Evolutionary conservation across 2,113 vertebrate species (phyloP).

Genomic region (Crotalus tigris): DNA sequence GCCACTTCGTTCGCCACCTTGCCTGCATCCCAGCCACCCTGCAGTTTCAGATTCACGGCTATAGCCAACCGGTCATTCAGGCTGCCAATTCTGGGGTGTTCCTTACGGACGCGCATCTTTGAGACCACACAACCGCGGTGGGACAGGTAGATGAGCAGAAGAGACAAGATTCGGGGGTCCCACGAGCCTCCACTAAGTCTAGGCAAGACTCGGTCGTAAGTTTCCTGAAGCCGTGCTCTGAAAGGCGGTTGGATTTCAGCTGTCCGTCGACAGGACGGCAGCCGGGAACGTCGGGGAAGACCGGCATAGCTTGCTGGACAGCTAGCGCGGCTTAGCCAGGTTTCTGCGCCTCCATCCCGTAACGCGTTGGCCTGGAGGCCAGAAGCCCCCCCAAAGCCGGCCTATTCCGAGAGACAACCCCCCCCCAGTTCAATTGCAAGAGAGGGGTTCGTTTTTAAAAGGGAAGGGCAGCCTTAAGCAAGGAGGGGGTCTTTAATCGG

Average conservation of each 20-base stretch:
- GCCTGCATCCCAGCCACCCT: background rate
- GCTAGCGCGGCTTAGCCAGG: background rate
- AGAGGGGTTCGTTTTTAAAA: background rate
- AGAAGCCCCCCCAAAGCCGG: background rate
- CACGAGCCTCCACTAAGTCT: background rate
- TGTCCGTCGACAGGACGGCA: background rate
- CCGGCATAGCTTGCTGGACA: background rate
- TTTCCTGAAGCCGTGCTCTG: background rate
- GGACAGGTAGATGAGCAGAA: background rate
- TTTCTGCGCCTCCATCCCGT: background rate
- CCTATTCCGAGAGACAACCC: background rate
- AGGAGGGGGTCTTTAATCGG: background rate
- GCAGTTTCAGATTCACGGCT: background rate
- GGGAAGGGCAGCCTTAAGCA: background rate
- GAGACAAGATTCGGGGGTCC: background rate
- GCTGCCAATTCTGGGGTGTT: background rate
- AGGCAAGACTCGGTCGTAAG: background rate
- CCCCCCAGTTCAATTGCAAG: background rate
- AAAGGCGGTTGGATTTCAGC: background rate
- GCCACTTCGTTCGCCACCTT: background rate
- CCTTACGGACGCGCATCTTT: background rate
- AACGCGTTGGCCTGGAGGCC: background rate
- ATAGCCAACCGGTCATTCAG: background rate
- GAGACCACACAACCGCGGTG: background rate
- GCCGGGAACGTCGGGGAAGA: background rate